phyloP scores from a whole-genome alignment of 2,113 vertebrate genomes.

The Thryonomys swinderianus region DNA sequence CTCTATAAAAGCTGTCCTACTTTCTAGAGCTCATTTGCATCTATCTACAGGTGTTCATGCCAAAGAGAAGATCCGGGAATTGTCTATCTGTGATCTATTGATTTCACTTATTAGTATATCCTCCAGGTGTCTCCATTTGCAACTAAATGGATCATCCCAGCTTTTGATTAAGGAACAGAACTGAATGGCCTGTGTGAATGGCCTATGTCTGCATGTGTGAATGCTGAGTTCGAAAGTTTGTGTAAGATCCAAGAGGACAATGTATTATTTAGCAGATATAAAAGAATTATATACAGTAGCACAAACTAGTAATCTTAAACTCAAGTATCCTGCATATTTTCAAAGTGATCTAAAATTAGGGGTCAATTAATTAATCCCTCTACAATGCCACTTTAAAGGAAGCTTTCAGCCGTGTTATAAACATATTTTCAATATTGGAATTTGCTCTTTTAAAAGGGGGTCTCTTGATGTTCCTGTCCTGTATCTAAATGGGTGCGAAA shows the following conservation, averaged over 20 bases:
- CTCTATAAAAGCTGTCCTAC: too few species aligned
- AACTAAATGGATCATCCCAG: too few species aligned
- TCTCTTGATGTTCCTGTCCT: not conserved
- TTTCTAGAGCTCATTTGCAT: too few species aligned
- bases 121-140: too few species aligned
- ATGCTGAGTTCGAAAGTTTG: not conserved
- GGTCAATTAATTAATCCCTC: not conserved
- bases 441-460: not conserved
- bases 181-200: not conserved
- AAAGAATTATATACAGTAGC: not conserved
- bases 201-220: not conserved
- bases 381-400: not conserved
- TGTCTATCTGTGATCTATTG: too few species aligned
- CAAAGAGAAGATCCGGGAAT: too few species aligned
- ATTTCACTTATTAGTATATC: too few species aligned
- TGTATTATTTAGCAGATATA: not conserved
- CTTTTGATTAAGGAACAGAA: not conserved
- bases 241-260: not conserved
- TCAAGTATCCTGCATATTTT: constrained; percentile 15
- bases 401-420: not conserved
- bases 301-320: not conserved
- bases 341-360: not conserved
- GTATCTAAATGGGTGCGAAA: not conserved
- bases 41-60: too few species aligned
- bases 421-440: constrained; percentile 11